Conservation (phyloP, 1,140 invertebrate genomes). For the Proctacanthus coquilletti region DNA sequence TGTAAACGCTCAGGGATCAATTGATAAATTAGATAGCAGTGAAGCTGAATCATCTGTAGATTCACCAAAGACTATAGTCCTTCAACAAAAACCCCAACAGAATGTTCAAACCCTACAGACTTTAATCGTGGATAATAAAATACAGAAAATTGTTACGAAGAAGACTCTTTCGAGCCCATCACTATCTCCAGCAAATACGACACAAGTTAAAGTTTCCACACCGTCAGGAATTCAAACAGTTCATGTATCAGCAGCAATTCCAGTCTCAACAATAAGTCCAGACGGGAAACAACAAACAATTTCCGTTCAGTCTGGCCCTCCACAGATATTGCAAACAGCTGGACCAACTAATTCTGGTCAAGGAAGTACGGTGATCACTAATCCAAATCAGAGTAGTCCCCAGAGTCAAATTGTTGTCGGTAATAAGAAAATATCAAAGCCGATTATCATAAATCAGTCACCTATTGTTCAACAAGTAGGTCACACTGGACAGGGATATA, state of each 20-base stretch:
- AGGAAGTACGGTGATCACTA: slow-evolving; percentile 7
- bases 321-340: neutral
- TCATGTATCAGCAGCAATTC: slow-evolving; percentile 15
- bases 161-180: neutral
- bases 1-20: no score
- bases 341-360: slow-evolving; percentile 11
- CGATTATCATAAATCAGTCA: slow-evolving; percentile 11
- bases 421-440: slow-evolving; percentile 13
- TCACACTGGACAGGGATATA: slow-evolving; percentile 7
- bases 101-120: neutral
- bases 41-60: no score
- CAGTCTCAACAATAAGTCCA: neutral
- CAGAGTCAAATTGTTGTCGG: slow-evolving; percentile 1
- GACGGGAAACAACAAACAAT: neutral
- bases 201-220: slow-evolving; percentile 25
- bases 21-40: no score
- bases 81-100: no score
- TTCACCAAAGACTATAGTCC: no score
- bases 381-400: slow-evolving; percentile 2
- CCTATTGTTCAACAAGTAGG: slow-evolving; percentile 1
- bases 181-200: slow-evolving; percentile 5
- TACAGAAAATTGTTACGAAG: neutral
- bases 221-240: slow-evolving; percentile 24
- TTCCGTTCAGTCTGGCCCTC: no score
- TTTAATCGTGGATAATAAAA: slow-evolving; percentile 3